Conservation (phyloP, 2,888 invertebrate species). For the Mythimna ferrago region DNA sequence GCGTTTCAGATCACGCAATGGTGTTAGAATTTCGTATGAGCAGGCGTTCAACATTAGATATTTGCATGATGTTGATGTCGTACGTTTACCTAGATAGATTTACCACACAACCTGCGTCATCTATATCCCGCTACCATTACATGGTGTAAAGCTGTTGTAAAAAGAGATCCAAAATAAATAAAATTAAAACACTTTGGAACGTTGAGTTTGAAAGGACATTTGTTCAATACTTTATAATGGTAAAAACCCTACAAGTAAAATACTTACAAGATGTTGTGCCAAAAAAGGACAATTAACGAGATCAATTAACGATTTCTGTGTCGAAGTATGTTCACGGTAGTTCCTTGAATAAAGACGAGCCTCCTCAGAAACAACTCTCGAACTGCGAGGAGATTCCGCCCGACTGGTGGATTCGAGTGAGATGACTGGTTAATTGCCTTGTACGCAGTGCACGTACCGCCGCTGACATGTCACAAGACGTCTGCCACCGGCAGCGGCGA, state of each 20-base stretch:
- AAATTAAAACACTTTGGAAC: constrained; percentile 19
- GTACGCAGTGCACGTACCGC: constrained; percentile 88
- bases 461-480: constrained; percentile 89
- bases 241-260: constrained; percentile 65
- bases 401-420: constrained; percentile 76
- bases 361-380: constrained; percentile 76
- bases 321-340: constrained; percentile 82
- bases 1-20: constrained; percentile 53
- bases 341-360: constrained; percentile 84
- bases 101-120: constrained; percentile 3
- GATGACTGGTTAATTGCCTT: constrained; percentile 87
- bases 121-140: not conserved
- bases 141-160: not conserved
- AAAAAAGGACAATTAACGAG: constrained; percentile 77
- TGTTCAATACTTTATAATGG: constrained; percentile 54
- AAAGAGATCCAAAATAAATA: not conserved
- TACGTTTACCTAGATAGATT: constrained; percentile 30
- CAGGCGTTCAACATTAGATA: constrained; percentile 33
- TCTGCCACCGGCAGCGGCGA: constrained; percentile 90
- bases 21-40: constrained; percentile 58
- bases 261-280: constrained; percentile 66
- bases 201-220: constrained; percentile 47
- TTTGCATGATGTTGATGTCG: constrained; percentile 35
- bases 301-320: constrained; percentile 79
- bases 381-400: constrained; percentile 76